These are phyloP conservation scores for Chloroclysta siterata DNA, from an alignment of 2,888 invertebrate genomes.

Conservation along the genomic window DNA sequence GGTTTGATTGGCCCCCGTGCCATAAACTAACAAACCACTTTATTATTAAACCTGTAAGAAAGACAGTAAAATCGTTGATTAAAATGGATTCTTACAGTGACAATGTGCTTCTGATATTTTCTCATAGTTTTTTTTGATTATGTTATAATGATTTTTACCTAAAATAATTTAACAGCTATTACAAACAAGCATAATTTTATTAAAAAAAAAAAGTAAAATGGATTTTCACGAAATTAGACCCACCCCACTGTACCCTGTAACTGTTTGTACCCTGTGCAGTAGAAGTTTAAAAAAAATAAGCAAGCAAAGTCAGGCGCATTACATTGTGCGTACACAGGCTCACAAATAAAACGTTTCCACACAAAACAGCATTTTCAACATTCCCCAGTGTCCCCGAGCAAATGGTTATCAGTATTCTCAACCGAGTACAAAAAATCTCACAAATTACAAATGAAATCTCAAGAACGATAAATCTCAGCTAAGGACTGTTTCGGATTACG, in stretches of 20 bases:
- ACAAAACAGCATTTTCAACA: neutral
- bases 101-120: neutral
- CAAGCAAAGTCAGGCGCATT: no score
- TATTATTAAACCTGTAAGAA: slow-evolving; percentile 5
- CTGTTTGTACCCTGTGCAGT: no score
- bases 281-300: no score
- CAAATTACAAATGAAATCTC: slow-evolving; percentile 36
- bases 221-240: no score
- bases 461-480: slow-evolving; percentile 47
- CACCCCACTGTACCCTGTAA: no score
- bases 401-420: slow-evolving; percentile 55
- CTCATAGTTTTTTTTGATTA: neutral
- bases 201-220: no score
- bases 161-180: no score
- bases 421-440: neutral
- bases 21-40: slow-evolving; percentile 8
- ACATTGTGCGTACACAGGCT: no score
- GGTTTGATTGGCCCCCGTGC: slow-evolving; percentile 17
- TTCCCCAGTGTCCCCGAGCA: slow-evolving; percentile 9
- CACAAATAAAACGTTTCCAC: slow-evolving; percentile 19
- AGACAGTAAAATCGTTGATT: neutral
- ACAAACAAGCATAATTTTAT: no score
- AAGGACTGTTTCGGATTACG: slow-evolving; percentile 50
- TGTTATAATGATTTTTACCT: no score
- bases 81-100: neutral